Evolutionary conservation across 2,113 vertebrate genomes (phyloP).

Genomic region (Acrocephalus kingi): DNA sequence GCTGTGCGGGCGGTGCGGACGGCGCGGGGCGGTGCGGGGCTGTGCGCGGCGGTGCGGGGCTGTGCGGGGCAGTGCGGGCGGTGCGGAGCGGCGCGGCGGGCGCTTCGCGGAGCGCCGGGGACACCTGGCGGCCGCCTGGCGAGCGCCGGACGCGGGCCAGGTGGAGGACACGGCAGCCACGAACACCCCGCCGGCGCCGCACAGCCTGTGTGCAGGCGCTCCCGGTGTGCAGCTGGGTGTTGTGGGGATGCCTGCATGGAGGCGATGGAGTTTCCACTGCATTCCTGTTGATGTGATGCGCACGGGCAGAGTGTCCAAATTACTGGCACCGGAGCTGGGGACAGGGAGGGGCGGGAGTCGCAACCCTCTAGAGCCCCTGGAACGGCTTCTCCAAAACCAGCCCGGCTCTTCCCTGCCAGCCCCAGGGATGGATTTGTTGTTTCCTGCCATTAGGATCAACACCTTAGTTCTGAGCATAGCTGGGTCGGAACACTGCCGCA

Average conservation of each 20-base stretch:
- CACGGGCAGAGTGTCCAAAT: not conserved
- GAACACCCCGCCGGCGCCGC: not conserved
- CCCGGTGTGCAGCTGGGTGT: accelerated
- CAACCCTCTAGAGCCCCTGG: not conserved
- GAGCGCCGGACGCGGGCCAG: not conserved
- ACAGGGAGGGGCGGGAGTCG: not conserved
- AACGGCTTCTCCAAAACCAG: not conserved
- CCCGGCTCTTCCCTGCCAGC: not conserved
- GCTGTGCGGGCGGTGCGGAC: too few relatives aligned
- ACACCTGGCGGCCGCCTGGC: constrained; percentile 50
- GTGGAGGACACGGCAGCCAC: not conserved
- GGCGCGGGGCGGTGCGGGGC: not conserved
- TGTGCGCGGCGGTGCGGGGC: too few relatives aligned
- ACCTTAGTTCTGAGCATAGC: constrained; percentile 42
- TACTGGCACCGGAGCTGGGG: not conserved
- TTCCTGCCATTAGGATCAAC: constrained; percentile 7
- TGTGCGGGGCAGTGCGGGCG: too few relatives aligned
- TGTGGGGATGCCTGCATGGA: accelerated
- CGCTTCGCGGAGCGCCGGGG: not conserved
- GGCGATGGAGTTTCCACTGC: not conserved
- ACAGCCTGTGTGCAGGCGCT: accelerated
- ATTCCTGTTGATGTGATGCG: not conserved
- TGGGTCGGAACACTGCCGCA: constrained; percentile 17
- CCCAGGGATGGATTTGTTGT: constrained; percentile 12
- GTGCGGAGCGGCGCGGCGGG: not conserved